Evolutionary conservation across 2,888 invertebrate species (phyloP), one percentile per base, ranked within the genome.

Genomic region (Linyphia triangularis): DNA sequence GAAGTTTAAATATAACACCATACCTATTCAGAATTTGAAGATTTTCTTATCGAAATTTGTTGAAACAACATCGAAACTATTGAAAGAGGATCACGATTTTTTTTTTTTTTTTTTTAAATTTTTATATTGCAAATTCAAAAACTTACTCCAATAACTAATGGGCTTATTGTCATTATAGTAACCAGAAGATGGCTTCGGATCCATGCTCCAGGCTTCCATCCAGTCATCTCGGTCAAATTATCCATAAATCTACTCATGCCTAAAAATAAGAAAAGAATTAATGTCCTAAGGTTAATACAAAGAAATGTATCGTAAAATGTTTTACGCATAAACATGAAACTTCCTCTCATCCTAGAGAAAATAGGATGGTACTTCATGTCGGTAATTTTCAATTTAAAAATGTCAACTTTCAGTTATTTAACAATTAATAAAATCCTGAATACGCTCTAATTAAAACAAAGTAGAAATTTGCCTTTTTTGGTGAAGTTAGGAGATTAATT

Each of bases 221-320:
- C 84, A 4, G 90, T 90, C 90, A 90, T 90, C 24, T 88, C 65
- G n/a, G 78, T 67, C 19, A 90, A 63, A 40, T 90, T 85, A 13
- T 78, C 16, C 81, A 90, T 86, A 24, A 90, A 90, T 5, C 63
- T 67, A 16, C 65, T 65, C 70, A 90, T 90, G 26, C 90, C 90
- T 90, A n/a, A 30, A 65, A 63, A 19, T 78, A 40, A 13, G 5
- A 51, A 77, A 33, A 37, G 33, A 28, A 57, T 40, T 26, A 59
- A 28, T 26, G n/a, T 70, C 9, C 0, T 37, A 33, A n/a, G 5
- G n/a, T 3, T 19, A 40, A 22, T 40, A 70, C 13, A 5, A 9
- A 40, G n/a, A 43, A 2, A n/a, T 43, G 43, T 2, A 7, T 43
- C 2, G 16, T 43, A 0, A 43, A 43, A 43, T 6, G 0, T 43